Evolutionary conservation across 2,797 vertebrate genomes (phyloP), one percentile per base, ranked within the genome.

Genomic region (Tauraco hartlaubi): DNA sequence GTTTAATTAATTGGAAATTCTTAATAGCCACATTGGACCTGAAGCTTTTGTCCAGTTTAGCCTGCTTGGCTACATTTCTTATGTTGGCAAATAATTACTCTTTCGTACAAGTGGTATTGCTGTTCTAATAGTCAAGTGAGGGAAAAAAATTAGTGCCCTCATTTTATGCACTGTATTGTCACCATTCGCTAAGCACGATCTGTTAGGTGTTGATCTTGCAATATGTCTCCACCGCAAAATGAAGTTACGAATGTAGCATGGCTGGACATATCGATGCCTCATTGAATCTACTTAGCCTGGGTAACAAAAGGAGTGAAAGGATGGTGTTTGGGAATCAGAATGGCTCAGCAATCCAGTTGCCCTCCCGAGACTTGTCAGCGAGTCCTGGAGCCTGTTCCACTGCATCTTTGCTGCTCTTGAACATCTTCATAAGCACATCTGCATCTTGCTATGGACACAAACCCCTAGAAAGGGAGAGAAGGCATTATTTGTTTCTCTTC

Each of bases 1-100:
- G 43, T 72, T 95, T 86, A 88, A 76, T 90, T 96, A 90, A 85
- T 33, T 78, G 59, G 69, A 91, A 91, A 81, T 12, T 35, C 54
- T 91, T 84, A 88, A 78, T 55, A 88, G 82, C 61, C 66, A 49
- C 2, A 2, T 48, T 64, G 51, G 55, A 83, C 55, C 43, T 67
- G 35, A 94, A 88, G 49, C 59, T 92, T 90, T 86, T 88, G 69
- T 73, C 51, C 33, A 67, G 52, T 49, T 86, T 75, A 56, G 41
- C 29, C 62, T 81, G 31, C 51, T 56, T 85, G 69, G 66, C 55
- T 85, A 51, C 25, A 29, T 64, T 86, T 86, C 29, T 6, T 31
- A 22, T 9, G 13, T 19, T 76, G 46, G 49, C 17, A 73, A 91
- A 92, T 55, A 87, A 71, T 43, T 66, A 54, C 75, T 51, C 49